Percentiles rank a stretch among this genome's conserved stretches.
These are phyloP conservation scores for Toxonevra muliebris DNA, from an alignment of 2,888 invertebrate species.

Conservation along the genomic window DNA sequence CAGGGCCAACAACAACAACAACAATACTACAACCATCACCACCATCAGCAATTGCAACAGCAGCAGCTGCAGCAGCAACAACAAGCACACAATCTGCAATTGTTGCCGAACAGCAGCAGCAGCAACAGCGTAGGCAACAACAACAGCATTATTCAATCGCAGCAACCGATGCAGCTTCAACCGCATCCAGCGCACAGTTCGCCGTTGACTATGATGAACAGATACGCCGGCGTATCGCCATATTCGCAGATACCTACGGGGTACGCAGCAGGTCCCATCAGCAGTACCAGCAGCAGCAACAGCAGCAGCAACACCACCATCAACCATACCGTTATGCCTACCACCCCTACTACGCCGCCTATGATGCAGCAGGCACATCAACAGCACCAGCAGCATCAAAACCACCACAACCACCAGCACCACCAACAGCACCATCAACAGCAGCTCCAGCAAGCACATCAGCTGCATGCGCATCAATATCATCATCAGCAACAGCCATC, in stretches of 20 bases:
- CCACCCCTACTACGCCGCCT: constrained; percentile 59
- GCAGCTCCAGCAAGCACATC: constrained; percentile 37
- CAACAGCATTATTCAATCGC: constrained; percentile 35
- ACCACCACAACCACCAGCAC: constrained; percentile 54
- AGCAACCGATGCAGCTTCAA: constrained; percentile 47
- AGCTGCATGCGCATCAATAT: constrained; percentile 38
- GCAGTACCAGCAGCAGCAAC: constrained; percentile 38
- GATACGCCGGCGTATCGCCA: constrained; percentile 68
- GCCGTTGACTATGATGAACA: constrained; percentile 64
- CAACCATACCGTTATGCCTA: constrained; percentile 30
- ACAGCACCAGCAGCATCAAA: constrained; percentile 42
- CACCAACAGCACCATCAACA: constrained; percentile 43
- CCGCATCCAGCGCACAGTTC: constrained; percentile 62
- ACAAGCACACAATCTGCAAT: constrained; percentile 44
- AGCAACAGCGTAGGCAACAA: constrained; percentile 36
- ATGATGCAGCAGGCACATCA: constrained; percentile 47
- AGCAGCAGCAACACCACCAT: constrained; percentile 42
- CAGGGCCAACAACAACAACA: constrained; percentile 58
- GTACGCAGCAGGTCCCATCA: constrained; percentile 64
- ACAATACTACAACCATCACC: constrained; percentile 43
- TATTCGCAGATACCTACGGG: constrained; percentile 67
- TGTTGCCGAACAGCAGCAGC: constrained; percentile 51
- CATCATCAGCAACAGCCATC: constrained; percentile 50
- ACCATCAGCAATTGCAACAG: constrained; percentile 47
- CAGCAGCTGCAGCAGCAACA: constrained; percentile 43